These are phyloP conservation scores for Tenodera sinensis DNA, from an alignment of 2,888 invertebrate genomes.

Conservation along the genomic window DNA sequence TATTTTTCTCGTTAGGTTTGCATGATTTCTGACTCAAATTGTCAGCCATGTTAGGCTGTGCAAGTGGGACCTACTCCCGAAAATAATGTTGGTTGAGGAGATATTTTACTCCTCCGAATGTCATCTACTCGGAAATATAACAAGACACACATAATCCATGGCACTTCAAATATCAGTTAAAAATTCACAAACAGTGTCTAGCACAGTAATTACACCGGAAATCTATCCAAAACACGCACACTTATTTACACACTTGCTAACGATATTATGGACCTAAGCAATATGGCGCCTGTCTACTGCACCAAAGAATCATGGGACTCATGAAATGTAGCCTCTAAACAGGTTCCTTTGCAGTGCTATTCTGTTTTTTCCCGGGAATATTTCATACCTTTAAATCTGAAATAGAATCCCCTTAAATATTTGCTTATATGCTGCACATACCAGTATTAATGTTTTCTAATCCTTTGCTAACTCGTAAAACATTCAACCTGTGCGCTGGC, in stretches of 20 bases:
- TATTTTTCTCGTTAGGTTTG: slow-evolving; percentile 60
- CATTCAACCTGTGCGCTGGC: neutral
- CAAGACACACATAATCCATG: slow-evolving; percentile 50
- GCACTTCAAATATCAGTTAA: slow-evolving; percentile 43
- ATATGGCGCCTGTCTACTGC: slow-evolving; percentile 11
- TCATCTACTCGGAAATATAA: slow-evolving; percentile 54
- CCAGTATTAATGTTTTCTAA: neutral
- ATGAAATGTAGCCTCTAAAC: neutral
- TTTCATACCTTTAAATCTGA: neutral
- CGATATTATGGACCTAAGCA: neutral
- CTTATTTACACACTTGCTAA: slow-evolving; percentile 15
- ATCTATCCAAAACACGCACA: neutral
- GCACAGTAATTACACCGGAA: neutral
- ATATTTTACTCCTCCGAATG: slow-evolving; percentile 55
- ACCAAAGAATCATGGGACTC: slow-evolving; percentile 10
- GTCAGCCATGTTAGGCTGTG: slow-evolving; percentile 55
- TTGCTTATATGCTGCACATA: neutral
- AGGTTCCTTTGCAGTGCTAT: neutral
- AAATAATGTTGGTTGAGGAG: slow-evolving; percentile 49
- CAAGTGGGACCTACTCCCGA: slow-evolving; percentile 22
- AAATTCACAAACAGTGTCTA: neutral
- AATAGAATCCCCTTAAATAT: too few relatives aligned
- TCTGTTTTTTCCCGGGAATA: neutral
- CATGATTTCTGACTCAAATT: slow-evolving; percentile 60
- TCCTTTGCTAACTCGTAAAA: neutral